Evolutionary conservation across 1,140 invertebrate species (phyloP).

Genomic region (Zaprionus tsacasi): DNA sequence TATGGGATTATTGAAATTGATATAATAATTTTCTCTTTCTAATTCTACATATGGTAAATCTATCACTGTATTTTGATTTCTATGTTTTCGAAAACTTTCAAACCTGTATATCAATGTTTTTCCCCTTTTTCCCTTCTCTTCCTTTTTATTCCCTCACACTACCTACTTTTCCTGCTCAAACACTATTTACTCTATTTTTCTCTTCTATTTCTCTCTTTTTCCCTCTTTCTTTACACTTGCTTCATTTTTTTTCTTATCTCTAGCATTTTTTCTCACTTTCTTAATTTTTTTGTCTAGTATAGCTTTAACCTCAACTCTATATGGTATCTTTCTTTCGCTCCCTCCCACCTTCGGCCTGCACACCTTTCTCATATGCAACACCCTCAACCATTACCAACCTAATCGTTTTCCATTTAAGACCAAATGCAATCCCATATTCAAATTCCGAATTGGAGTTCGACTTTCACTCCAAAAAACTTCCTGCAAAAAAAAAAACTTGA

Average conservation of each 20-base stretch:
- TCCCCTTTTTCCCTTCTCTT: no score
- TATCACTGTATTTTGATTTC: no score
- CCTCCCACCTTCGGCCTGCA: background rate
- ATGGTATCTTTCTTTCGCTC: background rate
- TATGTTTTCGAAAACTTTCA: no score
- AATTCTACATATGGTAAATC: no score
- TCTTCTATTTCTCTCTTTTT: background rate
- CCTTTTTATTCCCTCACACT: background rate
- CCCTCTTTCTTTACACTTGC: no score
- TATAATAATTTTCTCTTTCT: no score
- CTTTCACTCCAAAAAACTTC: conserved; percentile 12
- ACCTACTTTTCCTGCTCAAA: background rate
- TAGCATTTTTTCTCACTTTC: background rate
- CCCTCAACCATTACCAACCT: background rate
- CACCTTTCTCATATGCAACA: background rate
- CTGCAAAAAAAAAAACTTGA: conserved; percentile 55
- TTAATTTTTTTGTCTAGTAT: no score
- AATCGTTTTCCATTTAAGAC: conserved; percentile 18
- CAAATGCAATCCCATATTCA: conserved; percentile 1
- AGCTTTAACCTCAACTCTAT: background rate
- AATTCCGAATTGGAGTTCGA: conserved; percentile 36
- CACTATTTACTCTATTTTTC: background rate
- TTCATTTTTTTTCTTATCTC: background rate
- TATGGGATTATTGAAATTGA: no score
- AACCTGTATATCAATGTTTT: no score